Percentiles rank a stretch among this genome's conserved stretches.
Evolutionary conservation across 2,113 vertebrate species (phyloP).

Genomic region (Oenanthe melanoleuca): DNA sequence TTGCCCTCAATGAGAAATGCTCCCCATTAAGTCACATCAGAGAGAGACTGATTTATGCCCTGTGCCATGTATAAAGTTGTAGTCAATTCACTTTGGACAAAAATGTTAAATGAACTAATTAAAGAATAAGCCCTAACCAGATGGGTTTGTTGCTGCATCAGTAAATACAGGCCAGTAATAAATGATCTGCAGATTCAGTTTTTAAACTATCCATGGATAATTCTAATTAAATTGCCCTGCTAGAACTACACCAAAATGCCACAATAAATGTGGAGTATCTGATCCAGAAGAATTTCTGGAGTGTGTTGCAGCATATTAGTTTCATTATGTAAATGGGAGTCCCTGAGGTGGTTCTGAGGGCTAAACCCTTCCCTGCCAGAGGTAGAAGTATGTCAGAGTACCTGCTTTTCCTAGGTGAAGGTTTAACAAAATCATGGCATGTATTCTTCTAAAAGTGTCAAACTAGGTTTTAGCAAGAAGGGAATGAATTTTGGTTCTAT

Average conservation of each 20-base stretch:
- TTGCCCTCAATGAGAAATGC: background rate
- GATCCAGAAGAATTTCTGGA: constrained; percentile 67
- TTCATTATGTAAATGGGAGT: constrained; percentile 50
- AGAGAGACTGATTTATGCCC: constrained; percentile 6
- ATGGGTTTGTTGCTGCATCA: constrained; percentile 65
- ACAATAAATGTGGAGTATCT: constrained; percentile 15
- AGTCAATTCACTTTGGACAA: constrained; percentile 20
- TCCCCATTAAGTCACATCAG: background rate
- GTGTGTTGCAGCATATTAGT: background rate
- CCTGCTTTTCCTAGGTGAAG: constrained; percentile 22
- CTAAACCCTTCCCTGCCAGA: constrained; percentile 25
- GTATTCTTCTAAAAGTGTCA: background rate
- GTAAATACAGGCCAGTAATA: constrained; percentile 60
- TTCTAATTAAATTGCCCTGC: constrained; percentile 62
- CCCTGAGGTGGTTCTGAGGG: background rate
- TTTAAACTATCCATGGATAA: constrained; percentile 53
- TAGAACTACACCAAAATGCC: constrained; percentile 58
- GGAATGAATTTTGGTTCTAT: background rate
- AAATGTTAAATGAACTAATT: constrained; percentile 68
- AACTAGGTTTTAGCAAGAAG: constrained; percentile 31
- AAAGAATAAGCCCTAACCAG: constrained; percentile 56
- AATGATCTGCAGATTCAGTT: constrained; percentile 63
- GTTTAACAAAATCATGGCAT: background rate
- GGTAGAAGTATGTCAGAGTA: constrained; percentile 15
- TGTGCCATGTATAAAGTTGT: background rate